Base-by-base conservation (phyloP, 2,888 invertebrate species). In the Rhyacophila evoluta region DNA sequence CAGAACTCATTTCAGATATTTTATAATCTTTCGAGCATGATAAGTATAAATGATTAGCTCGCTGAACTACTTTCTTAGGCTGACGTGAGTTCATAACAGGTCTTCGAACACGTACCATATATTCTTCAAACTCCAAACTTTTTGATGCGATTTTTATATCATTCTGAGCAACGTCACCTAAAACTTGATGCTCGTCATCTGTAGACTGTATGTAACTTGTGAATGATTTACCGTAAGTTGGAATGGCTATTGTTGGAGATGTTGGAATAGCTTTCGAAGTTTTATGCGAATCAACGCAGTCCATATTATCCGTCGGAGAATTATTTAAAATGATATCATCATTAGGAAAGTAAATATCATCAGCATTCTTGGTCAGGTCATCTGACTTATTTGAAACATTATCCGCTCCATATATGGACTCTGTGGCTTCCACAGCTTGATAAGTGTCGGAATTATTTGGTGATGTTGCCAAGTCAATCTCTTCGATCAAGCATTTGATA, bases 1-100 rank as follows among this genome's bases (percentile, higher is more conserved):
- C 97, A 0, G 94, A 92, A 84, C 95, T 95, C 93, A 96, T 95
- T 85, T 96, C 96, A 0, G 96, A 95, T 82, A 95, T 94, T 85
- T 93, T 94, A 83, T 89, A 87, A 41, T 81, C 81, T 41, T 82
- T 82, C 3, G 39, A 72, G 29, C 69, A 67, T 5, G 72, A n/a
- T 36, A 78, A 11, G 38, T 75, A 73, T 27, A 75, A 15, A 25
- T 75, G 75, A 36, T 72, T 72, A 11, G 76, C 73, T 8, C 73
- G 10, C 12, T 41, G 39, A 4, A 38, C 12, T 11, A 25, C 10
- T 36, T 29, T 33, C 39, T 80, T 77, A 5, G 38, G 33, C 5
- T 25, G 10, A 10, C 67, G 72, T 6, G n/a, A 8, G 27, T 8
- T 55, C 55, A 15, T 55, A 1, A 28, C 67, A 19, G 72, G 70